Base-by-base conservation (phyloP, 2,113 vertebrate genomes). In the Corythaeola cristata region DNA sequence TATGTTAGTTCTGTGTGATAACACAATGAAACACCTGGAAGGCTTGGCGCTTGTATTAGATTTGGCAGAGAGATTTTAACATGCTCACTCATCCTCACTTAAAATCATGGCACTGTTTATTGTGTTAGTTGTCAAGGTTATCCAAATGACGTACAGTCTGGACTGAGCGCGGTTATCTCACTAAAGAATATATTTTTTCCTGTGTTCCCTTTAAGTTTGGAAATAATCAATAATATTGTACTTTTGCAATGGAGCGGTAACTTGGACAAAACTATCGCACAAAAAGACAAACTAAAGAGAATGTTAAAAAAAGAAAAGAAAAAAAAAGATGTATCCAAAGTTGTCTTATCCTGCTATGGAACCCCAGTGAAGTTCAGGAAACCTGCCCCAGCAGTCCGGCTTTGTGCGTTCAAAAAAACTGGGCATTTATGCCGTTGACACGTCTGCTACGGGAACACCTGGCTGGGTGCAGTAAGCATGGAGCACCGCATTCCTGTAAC, bases 11-110 rank as follows among this genome's bases (percentile, higher is more conserved):
- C 97, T 98, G 94, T 94, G 93, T 58, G 94, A 82, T 95, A 98
- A 97, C 97, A 98, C 98, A 98, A 98, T 98, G 97, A 97, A 98
- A 98, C 98, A 98, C 98, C 98, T 98, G 98, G 98, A 98, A 98
- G 96, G 95, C 96, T 98, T 98, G 98, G 98, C 97, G 80, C 91
- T 66, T 66, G 86, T 66, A 89, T 85, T 94, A 97, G 96, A 95
- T 97, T 96, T 98, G 98, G 98, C 97, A 98, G 96, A 79, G 96
- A 95, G 93, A 95, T 93, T 96, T 76, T 92, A 60, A 74, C 75
- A 75, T 84, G 89, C 96, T 44, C 63, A 86, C 60, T 91, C 92
- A 82, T 96, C 96, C 91, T 95, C 93, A 74, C 60, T 97, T 96
- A 96, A 98, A 97, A 97, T 69, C 85, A 93, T 88, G 95, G 96